Evolutionary conservation across 2,888 invertebrate species (phyloP).

Genomic region (Listrodromus nycthemerus): DNA sequence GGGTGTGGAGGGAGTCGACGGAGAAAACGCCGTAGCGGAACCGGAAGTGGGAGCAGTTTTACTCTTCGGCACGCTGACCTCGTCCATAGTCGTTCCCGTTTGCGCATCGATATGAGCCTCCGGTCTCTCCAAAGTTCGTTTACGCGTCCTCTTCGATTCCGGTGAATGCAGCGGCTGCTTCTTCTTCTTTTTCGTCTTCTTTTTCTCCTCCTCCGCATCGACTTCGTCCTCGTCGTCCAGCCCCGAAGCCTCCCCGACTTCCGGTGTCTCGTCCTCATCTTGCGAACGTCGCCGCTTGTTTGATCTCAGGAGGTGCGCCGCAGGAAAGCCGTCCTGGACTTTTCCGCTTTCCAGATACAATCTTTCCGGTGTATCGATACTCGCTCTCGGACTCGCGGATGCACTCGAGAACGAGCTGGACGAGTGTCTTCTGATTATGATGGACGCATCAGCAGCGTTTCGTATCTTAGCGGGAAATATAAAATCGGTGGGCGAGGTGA

Average conservation of each 20-base stretch:
- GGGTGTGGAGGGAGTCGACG: not conserved
- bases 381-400: constrained; percentile 88
- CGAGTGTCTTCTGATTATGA: constrained; percentile 93
- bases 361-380: constrained; percentile 79
- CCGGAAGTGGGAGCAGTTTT: constrained; percentile 31
- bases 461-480: constrained; percentile 80
- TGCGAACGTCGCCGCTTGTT: constrained; percentile 75
- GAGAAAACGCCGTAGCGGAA: not conserved
- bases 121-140: constrained; percentile 47
- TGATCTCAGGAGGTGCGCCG: constrained; percentile 71
- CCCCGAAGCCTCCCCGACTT: constrained; percentile 56
- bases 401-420: constrained; percentile 93
- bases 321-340: constrained; percentile 54
- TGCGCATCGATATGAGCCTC: constrained; percentile 54
- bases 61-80: constrained; percentile 22
- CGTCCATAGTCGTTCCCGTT: constrained; percentile 27
- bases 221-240: constrained; percentile 26
- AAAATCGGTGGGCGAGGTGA: constrained; percentile 75
- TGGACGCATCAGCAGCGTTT: constrained; percentile 90
- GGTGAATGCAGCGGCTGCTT: constrained; percentile 68
- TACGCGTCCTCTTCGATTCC: constrained; percentile 58
- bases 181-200: constrained; percentile 72
- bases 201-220: constrained; percentile 10
- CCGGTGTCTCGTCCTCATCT: constrained; percentile 61
- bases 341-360: constrained; percentile 49